Conservation (phyloP, 2,888 invertebrate genomes). For the Stenurella melanura region DNA sequence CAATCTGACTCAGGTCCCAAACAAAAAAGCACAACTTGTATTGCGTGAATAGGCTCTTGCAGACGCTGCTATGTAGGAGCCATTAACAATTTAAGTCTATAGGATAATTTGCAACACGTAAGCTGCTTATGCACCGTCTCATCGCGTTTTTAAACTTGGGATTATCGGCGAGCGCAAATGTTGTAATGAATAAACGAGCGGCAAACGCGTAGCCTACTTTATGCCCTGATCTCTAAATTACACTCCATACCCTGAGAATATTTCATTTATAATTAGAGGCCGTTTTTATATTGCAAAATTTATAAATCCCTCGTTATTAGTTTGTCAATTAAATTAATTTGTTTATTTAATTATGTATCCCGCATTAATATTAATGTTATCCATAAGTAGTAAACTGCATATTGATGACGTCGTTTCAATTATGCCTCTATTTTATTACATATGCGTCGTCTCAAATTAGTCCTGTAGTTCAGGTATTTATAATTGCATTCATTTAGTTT, state of each 20-base stretch:
- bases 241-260: conserved; percentile 56
- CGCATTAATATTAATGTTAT: conserved; percentile 14
- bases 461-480: not conserved
- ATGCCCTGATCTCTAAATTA: conserved; percentile 58
- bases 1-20: conserved; percentile 17
- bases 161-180: conserved; percentile 41
- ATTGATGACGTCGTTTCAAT: conserved; percentile 3
- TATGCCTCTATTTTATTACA: not conserved
- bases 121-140: conserved; percentile 52
- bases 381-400: conserved; percentile 1
- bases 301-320: conserved; percentile 25
- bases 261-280: conserved; percentile 55
- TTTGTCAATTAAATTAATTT: conserved; percentile 19
- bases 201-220: conserved; percentile 56
- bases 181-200: conserved; percentile 55
- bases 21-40: conserved; percentile 34
- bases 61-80: conserved; percentile 55
- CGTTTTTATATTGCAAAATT: conserved; percentile 29
- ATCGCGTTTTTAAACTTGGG: conserved; percentile 31
- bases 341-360: conserved; percentile 29
- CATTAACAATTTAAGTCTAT: conserved; percentile 60
- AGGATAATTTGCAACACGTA: conserved; percentile 63
- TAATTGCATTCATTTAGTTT: not conserved
- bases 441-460: not conserved
- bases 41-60: conserved; percentile 59